Evolutionary conservation across 2,888 invertebrate genomes (phyloP), one percentile per base, ranked within the genome.

Genomic region (Noctua fimbriata): DNA sequence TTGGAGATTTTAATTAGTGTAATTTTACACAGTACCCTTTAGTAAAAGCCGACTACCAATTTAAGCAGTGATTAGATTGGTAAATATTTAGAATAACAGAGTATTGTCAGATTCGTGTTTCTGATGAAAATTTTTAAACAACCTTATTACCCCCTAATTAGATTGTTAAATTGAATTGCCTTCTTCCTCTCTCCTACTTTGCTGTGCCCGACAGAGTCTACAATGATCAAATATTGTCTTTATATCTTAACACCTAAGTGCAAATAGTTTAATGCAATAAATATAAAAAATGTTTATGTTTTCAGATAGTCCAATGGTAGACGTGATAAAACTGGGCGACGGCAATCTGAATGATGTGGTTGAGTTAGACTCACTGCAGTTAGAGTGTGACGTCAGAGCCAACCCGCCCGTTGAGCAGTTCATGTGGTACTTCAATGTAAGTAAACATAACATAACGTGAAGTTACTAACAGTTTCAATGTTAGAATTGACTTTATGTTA

Each of bases 291-390:
- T 72, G 12, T 18, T 24, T 76, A 24, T 67, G 7, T 36, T 94
- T 95, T 36, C 93, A 97, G 97, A 96, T 93, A 96, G 96, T 88
- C 97, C 97, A 85, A 94, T 96, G 92, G 94, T 96, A 83, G 96
- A 96, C 88, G 92, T 96, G 73, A 89, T 92, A 32, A 93, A 92
- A 70, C 82, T 95, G 69, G 95, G 95, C 66, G 94, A 94, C 66
- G 94, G 94, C 70, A 94, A 92, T 84, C 82, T 92, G 76, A 94
- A 93, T 78, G 95, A 95, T 81, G 94, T 96, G 70, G 94, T 95
- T 5, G 97, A 97, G 87, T 91, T 97, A 84, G 96, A 97, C 82
- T 91, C 94, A 5, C 84, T 97, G 69, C 94, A 94, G 75, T 90
- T 97, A 76, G 93, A 95, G 78, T 97, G 97, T 85, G 96, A 96